phyloP scores from a whole-genome alignment of 2,113 vertebrate species.

The Odobenus rosmarus region DNA sequence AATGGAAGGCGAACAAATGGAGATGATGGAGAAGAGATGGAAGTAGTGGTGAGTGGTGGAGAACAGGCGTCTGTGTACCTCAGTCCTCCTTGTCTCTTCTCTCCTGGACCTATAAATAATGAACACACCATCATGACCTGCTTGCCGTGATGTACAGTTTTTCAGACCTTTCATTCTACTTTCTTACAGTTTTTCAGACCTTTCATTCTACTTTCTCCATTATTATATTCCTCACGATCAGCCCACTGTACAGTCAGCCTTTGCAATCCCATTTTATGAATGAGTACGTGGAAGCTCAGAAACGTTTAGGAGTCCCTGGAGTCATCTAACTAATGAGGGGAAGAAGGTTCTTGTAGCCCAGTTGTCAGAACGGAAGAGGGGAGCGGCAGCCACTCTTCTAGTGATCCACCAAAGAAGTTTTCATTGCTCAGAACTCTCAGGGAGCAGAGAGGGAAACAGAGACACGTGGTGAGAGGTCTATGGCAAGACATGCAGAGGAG shows the following conservation, averaged over 20 bases:
- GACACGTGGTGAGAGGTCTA: conserved; percentile 39
- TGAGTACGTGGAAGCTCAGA: neutral
- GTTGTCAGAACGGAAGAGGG: neutral
- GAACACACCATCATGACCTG: neutral
- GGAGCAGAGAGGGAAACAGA: neutral
- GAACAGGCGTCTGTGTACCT: too few species aligned
- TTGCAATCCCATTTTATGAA: neutral
- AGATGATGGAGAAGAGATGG: neutral
- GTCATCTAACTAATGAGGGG: neutral
- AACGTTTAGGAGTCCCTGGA: neutral
- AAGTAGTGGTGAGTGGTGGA: neutral
- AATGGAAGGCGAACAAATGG: rapidly evolving
- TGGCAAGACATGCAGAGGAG: conserved; percentile 12
- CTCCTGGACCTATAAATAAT: neutral
- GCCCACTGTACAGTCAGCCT: neutral
- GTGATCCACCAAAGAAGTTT: neutral
- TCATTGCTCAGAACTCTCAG: neutral
- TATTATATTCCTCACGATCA: too few species aligned
- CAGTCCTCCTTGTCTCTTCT: neutral
- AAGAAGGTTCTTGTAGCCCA: neutral
- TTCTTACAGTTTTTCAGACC: neutral
- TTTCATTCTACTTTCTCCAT: neutral
- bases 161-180: neutral
- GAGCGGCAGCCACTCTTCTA: neutral
- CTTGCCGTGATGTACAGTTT: neutral